Percentiles rank a stretch among this genome's conserved stretches.
These are phyloP conservation scores for Lysandra coridon DNA, from an alignment of 2,888 invertebrate species.

Conservation along the genomic window DNA sequence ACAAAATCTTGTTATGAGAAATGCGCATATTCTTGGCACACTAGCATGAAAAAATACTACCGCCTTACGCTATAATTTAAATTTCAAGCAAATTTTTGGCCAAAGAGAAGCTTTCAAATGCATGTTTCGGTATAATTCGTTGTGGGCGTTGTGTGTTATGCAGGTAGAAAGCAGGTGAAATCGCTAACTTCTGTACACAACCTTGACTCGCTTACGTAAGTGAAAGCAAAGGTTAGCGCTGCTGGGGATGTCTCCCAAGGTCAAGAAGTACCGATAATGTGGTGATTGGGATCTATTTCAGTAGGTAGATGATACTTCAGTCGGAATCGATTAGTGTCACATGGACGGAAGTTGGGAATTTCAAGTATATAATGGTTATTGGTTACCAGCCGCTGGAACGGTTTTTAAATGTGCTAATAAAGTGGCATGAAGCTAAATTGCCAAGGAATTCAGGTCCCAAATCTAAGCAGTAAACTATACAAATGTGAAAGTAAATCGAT, in stretches of 20 bases:
- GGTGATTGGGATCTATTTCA: neutral
- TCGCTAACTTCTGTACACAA: constrained; percentile 1
- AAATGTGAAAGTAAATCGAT: too few species aligned
- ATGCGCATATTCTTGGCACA: neutral
- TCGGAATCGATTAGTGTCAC: neutral
- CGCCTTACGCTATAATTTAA: neutral
- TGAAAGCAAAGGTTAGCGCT: constrained; percentile 28
- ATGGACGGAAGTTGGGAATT: neutral
- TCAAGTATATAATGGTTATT: neutral
- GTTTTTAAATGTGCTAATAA: too few species aligned
- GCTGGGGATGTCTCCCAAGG: constrained; percentile 26
- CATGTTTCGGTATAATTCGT: neutral
- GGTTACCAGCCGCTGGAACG: too few species aligned
- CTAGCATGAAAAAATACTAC: neutral
- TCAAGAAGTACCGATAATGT: neutral
- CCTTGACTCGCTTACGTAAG: constrained; percentile 27
- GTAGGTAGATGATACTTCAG: neutral
- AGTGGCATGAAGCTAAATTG: too few species aligned
- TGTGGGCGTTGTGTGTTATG: neutral
- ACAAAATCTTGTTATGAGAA: too few species aligned
- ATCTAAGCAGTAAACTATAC: too few species aligned
- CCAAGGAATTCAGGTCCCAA: neutral
- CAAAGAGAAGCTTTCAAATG: neutral
- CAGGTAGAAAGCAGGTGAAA: constrained; percentile 18
- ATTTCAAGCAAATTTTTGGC: neutral